Evolutionary conservation across 2,797 vertebrate species (phyloP).

Genomic region (Lindbergichthys nudifrons): DNA sequence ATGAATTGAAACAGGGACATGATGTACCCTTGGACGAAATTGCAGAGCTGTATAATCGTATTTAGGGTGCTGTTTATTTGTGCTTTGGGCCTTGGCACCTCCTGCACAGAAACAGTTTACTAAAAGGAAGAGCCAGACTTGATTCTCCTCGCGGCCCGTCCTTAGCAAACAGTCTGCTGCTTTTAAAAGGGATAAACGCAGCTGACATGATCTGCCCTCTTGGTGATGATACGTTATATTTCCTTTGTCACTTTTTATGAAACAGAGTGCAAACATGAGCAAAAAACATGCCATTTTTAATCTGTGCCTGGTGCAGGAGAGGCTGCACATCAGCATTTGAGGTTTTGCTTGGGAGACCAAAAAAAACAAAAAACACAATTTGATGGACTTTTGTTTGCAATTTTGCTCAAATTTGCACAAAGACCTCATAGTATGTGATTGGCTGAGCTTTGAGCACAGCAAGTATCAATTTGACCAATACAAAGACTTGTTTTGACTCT

Average conservation of each 20-base stretch:
- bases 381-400: conserved; percentile 15
- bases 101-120: conserved; percentile 41
- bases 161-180: conserved; percentile 51
- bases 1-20: conserved; percentile 44
- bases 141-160: conserved; percentile 52
- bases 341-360: background rate
- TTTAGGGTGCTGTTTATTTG: conserved; percentile 48
- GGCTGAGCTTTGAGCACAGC: background rate
- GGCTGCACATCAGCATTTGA: background rate
- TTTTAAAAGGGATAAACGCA: conserved; percentile 44
- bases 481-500: background rate
- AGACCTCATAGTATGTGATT: background rate
- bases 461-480: background rate
- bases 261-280: conserved; percentile 3
- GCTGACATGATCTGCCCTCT: conserved; percentile 47
- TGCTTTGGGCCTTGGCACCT: conserved; percentile 57
- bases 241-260: conserved; percentile 10
- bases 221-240: conserved; percentile 23
- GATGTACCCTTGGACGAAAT: conserved; percentile 40
- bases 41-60: conserved; percentile 48
- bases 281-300: background rate
- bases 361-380: background rate
- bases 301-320: conserved; percentile 4
- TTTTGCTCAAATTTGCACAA: conserved; percentile 1
- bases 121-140: conserved; percentile 55